Percentiles rank a stretch among this genome's conserved stretches.
Conservation (phyloP, 2,888 invertebrate species). For the Scelioninae gen. 1 region DNA sequence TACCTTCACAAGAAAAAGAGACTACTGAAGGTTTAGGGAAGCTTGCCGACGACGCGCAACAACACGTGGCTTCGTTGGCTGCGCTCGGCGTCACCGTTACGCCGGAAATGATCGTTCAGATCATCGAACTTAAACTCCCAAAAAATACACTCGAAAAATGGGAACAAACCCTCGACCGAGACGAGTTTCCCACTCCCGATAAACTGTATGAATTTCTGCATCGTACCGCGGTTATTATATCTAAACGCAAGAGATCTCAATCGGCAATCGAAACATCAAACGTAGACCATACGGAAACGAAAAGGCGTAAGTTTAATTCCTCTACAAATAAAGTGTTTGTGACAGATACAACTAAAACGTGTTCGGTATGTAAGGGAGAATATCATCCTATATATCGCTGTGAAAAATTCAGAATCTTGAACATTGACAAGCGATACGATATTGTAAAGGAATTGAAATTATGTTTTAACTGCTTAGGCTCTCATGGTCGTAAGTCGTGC, state of each 20-base stretch:
- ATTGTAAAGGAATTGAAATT: background rate
- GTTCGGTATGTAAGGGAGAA: background rate
- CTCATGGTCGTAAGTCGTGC: background rate
- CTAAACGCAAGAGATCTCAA: background rate
- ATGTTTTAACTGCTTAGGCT: background rate
- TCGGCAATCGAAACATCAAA: background rate
- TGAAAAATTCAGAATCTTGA: background rate
- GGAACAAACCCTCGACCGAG: constrained; percentile 22
- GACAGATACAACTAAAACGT: background rate
- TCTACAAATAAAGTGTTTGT: background rate
- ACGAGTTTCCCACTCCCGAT: constrained; percentile 51
- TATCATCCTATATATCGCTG: background rate
- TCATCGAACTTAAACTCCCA: constrained; percentile 2
- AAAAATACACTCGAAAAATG: constrained; percentile 2
- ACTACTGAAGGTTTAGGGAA: background rate
- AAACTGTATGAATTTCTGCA: constrained; percentile 56
- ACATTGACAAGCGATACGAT: background rate
- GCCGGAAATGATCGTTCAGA: background rate
- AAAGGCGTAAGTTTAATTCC: background rate
- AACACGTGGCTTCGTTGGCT: background rate
- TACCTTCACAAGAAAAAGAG: background rate
- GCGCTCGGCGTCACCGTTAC: background rate
- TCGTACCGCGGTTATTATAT: constrained; percentile 11
- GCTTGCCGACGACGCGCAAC: background rate
- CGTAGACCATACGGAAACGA: background rate